Evolutionary conservation across 2,113 vertebrate genomes (phyloP).

Genomic region (Raphicerus campestris): DNA sequence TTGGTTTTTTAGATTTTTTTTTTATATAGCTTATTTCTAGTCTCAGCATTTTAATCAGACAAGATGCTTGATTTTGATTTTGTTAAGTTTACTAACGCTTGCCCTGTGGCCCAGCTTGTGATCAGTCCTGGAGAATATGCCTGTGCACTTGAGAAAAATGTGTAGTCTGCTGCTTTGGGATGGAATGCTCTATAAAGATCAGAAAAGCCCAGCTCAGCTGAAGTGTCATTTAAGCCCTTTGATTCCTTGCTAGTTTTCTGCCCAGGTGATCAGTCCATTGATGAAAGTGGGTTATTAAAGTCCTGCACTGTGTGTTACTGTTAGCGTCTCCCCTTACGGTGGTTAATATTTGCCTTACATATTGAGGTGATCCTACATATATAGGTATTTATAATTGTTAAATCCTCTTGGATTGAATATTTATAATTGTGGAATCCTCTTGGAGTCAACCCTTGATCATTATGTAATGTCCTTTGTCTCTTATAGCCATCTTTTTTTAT

Average conservation of each 20-base stretch:
- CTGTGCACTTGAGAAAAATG: background rate
- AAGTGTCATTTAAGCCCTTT: background rate
- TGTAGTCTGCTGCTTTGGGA: background rate
- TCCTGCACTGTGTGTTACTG: background rate
- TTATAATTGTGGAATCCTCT: background rate
- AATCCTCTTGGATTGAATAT: background rate
- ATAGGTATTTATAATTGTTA: background rate
- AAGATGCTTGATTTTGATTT: background rate
- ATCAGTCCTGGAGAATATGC: background rate
- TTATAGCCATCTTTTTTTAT: background rate
- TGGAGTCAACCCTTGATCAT: background rate
- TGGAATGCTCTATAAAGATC: background rate
- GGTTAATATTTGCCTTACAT: background rate
- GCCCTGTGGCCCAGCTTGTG: background rate
- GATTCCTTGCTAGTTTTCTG: background rate
- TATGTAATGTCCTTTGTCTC: background rate
- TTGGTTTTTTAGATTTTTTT: background rate
- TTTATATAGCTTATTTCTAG: background rate
- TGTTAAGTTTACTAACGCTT: background rate
- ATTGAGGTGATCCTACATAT: background rate
- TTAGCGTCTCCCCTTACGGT: background rate
- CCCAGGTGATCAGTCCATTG: background rate
- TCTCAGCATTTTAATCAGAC: background rate
- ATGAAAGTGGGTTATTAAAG: background rate
- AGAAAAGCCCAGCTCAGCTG: background rate